Base-by-base conservation (phyloP, 2,888 invertebrate genomes). In the Eulithis testata region DNA sequence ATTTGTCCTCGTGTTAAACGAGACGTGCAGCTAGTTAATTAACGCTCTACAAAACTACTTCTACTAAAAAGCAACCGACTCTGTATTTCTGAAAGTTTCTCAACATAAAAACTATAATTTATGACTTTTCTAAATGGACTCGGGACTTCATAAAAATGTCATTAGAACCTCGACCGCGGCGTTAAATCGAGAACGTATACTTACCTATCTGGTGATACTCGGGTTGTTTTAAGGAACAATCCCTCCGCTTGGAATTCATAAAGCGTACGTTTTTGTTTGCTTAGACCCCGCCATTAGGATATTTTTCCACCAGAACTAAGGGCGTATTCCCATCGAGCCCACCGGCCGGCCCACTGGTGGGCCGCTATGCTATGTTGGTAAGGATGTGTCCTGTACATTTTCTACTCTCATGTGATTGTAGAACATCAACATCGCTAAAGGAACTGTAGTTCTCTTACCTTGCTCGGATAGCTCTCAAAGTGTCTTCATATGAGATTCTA, bases 401-500 rank as follows among this genome's bases (percentile, higher is more conserved):
- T 37, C 37, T 37, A 37, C 21, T 21, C 21, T 37, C 37, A 2
- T 2, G 21, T 21, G 21, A 21, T 2, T 21, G 21, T 21, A 21
- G 21, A 21, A 21, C 2, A 21, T 21, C 21, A 21, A 21, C 1
- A 21, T 21, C 21, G 21, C 21, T 21, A 21, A 21, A 21, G 21
- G 21, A 21, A 21, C 21, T 21, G 21, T 2, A 21, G 21, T 21
- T 37, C 37, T 37, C 5, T 2, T 77, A 91, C 91, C 86, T 87
- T 11, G 82, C 73, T 45, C 90, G 77, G 4, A 82, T 66, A 8
- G 73, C 58, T 3, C 90, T 81, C 45, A 92, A 56, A 2, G 86
- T 74, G 36, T 92, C 91, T 0, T 92, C 92, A 68, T 93, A 93
- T 0, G 89, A 83, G 61, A 93, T 86, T 31, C 78, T 71, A 61